These are phyloP conservation scores for Linyphia triangularis DNA, from an alignment of 2,888 invertebrate genomes.

Conservation along the genomic window DNA sequence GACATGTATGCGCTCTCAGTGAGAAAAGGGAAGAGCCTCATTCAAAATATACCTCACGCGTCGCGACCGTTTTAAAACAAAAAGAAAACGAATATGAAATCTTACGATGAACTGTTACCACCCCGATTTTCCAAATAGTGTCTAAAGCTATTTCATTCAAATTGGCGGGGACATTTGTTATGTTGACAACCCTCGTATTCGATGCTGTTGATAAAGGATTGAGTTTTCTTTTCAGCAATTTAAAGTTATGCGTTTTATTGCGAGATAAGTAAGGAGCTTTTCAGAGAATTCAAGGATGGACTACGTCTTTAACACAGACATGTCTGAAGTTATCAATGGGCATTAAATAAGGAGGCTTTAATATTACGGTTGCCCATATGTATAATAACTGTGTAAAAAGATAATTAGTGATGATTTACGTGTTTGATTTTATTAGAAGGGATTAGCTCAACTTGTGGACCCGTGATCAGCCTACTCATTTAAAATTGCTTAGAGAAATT, in stretches of 20 bases:
- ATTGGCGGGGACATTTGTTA: constrained; percentile 34
- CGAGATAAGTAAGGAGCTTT: not conserved
- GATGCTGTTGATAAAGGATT: constrained; percentile 24
- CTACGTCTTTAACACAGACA: too few relatives aligned
- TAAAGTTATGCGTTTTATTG: not conserved
- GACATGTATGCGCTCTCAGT: not conserved
- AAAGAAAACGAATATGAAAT: not conserved
- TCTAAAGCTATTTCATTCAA: constrained; percentile 20
- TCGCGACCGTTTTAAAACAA: not conserved
- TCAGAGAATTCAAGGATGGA: too few relatives aligned
- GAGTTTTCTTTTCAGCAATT: not conserved
- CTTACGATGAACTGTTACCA: not conserved
- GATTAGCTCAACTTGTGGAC: too few relatives aligned
- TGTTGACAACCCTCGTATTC: not conserved
- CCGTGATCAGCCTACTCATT: too few relatives aligned
- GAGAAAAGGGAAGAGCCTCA: not conserved
- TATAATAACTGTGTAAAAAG: too few relatives aligned
- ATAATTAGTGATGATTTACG: too few relatives aligned
- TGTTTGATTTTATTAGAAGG: too few relatives aligned
- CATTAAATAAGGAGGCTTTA: too few relatives aligned
- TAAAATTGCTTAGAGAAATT: too few relatives aligned
- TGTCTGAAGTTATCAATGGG: too few relatives aligned
- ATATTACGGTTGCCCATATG: too few relatives aligned
- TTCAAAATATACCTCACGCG: not conserved
- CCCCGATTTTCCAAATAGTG: constrained; percentile 16